Evolutionary conservation across 2,888 invertebrate species (phyloP).

Genomic region (Cyclophora punctaria): DNA sequence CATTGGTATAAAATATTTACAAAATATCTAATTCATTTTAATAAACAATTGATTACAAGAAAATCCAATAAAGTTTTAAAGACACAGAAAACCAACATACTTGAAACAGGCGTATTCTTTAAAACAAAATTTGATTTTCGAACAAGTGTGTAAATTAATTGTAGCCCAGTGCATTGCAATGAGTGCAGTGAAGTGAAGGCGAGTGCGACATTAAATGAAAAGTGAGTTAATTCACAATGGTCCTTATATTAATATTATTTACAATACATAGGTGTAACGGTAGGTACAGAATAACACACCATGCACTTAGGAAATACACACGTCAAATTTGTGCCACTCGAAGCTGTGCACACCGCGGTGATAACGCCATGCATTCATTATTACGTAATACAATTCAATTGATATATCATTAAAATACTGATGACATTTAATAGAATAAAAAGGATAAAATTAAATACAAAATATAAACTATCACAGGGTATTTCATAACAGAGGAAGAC

Average conservation of each 20-base stretch:
- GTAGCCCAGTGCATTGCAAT: conserved; percentile 15
- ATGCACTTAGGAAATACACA: conserved; percentile 62
- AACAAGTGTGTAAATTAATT: conserved; percentile 2
- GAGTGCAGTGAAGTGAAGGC: conserved; percentile 46
- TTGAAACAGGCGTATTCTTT: not conserved
- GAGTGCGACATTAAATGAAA: conserved; percentile 61
- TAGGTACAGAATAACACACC: conserved; percentile 67
- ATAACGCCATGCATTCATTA: conserved; percentile 52
- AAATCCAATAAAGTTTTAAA: too few relatives aligned
- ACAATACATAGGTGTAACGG: conserved; percentile 46
- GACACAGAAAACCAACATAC: not conserved
- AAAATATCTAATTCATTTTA: too few relatives aligned
- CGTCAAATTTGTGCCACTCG: conserved; percentile 50
- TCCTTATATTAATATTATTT: conserved; percentile 69
- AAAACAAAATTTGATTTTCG: conserved; percentile 1
- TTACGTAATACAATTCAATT: conserved; percentile 28
- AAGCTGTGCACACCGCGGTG: conserved; percentile 67
- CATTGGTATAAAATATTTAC: too few relatives aligned
- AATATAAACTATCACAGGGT: conserved; percentile 48
- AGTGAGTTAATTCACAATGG: conserved; percentile 69
- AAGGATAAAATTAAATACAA: conserved; percentile 23
- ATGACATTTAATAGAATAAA: conserved; percentile 28
- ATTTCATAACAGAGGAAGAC: conserved; percentile 46
- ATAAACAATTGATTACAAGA: too few relatives aligned
- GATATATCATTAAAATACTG: conserved; percentile 32